A percentile compares a stretch with the other conserved stretches of the same genome.
Evolutionary conservation across 2,797 vertebrate species (phyloP).

Genomic region (Eulemur mongoz): DNA sequence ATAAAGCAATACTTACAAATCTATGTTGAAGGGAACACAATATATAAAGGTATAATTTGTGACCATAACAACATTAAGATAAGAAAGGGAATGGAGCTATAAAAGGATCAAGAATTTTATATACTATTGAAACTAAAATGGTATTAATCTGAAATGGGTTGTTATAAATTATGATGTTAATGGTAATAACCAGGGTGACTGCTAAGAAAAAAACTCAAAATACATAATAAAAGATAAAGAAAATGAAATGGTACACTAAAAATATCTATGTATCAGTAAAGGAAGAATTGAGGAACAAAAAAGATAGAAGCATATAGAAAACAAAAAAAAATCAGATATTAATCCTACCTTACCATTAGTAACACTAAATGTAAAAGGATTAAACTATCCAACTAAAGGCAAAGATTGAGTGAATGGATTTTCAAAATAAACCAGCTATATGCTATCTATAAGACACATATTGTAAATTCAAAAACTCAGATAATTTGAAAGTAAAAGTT

Average conservation of each 20-base stretch:
- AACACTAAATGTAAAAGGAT: neutral
- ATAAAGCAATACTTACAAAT: neutral
- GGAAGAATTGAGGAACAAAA: neutral
- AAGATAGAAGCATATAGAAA: neutral
- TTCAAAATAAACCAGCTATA: neutral
- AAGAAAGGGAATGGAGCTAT: neutral
- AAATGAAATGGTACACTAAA: neutral
- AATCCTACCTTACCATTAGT: neutral
- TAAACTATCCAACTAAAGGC: neutral
- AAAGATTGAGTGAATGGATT: neutral
- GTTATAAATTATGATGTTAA: neutral
- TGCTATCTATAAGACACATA: neutral
- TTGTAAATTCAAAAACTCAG: neutral
- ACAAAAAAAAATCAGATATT: neutral
- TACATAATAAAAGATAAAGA: neutral
- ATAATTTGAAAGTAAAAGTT: neutral
- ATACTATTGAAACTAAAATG: neutral
- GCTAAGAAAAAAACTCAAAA: neutral
- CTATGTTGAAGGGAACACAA: no score
- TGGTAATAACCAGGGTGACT: neutral
- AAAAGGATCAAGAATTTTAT: neutral
- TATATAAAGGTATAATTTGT: neutral
- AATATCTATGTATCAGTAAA: neutral
- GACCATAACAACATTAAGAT: neutral
- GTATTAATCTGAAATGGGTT: neutral